A percentile compares a stretch with the other conserved stretches of the same genome.
phyloP scores from a whole-genome alignment of 2,888 invertebrate species.

The Epinotia bilunana region DNA sequence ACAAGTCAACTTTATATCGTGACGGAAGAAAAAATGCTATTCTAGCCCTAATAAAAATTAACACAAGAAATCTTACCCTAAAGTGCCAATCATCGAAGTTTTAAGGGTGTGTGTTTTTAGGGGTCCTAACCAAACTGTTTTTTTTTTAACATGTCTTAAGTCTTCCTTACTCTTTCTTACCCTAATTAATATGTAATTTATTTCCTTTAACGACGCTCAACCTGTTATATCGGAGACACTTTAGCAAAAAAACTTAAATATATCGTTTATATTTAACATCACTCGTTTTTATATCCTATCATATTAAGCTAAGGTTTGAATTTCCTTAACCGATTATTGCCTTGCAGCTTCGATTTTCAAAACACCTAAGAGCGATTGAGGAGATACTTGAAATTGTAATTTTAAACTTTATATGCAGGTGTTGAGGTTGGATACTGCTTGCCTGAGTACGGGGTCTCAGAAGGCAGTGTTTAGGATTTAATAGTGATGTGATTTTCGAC shows the following conservation, averaged over 20 bases:
- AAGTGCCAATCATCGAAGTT: not conserved
- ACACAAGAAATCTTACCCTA: no score
- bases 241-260: conserved; percentile 41
- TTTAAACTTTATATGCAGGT: conserved; percentile 9
- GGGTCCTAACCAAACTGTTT: not conserved
- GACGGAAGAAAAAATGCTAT: no score
- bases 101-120: not conserved
- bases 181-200: conserved; percentile 41
- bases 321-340: not conserved
- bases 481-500: not conserved
- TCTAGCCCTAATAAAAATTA: no score
- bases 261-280: not conserved
- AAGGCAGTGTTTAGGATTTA: conserved; percentile 38
- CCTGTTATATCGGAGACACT: conserved; percentile 38
- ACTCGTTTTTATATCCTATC: not conserved
- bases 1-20: no score
- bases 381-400: not conserved
- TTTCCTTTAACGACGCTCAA: conserved; percentile 25
- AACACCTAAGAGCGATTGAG: conserved; percentile 24
- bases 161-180: conserved; percentile 4
- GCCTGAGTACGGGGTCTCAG: conserved; percentile 20
- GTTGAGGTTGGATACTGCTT: conserved; percentile 39
- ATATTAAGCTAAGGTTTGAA: not conserved
- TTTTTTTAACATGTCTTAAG: conserved; percentile 21
- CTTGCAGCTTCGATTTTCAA: conserved; percentile 35